Evolutionary conservation across 2,888 invertebrate species (phyloP).

Genomic region (Erpobdella octoculata): DNA sequence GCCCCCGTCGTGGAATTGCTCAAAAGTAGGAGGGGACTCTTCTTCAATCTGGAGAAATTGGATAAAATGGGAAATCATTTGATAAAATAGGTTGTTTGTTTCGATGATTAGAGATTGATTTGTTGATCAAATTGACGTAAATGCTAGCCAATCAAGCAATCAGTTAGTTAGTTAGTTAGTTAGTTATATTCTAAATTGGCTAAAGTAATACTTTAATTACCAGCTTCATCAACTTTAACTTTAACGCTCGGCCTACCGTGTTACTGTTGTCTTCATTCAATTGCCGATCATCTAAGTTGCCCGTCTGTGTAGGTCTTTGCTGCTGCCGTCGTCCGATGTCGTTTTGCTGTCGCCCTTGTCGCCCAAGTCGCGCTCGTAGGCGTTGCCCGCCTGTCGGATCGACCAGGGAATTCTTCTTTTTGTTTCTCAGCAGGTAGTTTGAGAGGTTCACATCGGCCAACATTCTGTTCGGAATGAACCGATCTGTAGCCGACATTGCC

Average conservation of each 20-base stretch:
- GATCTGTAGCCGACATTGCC: neutral
- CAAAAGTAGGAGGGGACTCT: neutral
- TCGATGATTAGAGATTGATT: neutral
- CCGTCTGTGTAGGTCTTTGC: too few relatives aligned
- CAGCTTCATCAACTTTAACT: too few relatives aligned
- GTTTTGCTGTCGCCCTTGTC: too few relatives aligned
- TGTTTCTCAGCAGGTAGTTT: neutral
- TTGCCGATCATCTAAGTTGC: too few relatives aligned
- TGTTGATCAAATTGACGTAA: neutral
- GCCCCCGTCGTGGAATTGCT: neutral
- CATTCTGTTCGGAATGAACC: slow-evolving; percentile 17
- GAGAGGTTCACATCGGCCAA: neutral
- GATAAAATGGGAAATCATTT: neutral
- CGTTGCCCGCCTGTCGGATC: neutral
- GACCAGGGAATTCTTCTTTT: neutral
- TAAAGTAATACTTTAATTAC: too few relatives aligned
- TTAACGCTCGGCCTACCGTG: too few relatives aligned
- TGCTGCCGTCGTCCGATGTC: too few relatives aligned
- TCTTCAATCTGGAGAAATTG: neutral
- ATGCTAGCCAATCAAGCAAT: too few relatives aligned
- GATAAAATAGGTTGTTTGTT: neutral
- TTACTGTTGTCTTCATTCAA: too few relatives aligned
- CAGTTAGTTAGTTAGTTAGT: too few relatives aligned
- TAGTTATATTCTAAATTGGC: too few relatives aligned
- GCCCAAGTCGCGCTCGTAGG: too few relatives aligned